Percentiles rank a stretch among this genome's conserved stretches.
Conservation (phyloP, 2,888 invertebrate species). For the Heteromurus nitidus region DNA sequence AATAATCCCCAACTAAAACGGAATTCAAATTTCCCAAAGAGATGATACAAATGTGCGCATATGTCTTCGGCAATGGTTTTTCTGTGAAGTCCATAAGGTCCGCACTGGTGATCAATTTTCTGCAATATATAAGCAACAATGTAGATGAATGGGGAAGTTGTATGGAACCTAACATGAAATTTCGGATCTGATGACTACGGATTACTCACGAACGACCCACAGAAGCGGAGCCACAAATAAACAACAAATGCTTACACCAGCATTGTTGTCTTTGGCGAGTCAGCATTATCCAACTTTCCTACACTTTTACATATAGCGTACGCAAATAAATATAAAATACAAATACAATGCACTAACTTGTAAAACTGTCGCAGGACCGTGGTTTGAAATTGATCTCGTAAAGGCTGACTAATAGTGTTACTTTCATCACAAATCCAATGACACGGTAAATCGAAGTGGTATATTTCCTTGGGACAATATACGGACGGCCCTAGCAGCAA, state of each 20-base stretch:
- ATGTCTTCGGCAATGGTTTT: conserved; percentile 51
- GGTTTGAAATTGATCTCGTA: background rate
- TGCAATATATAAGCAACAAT: background rate
- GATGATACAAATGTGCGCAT: conserved; percentile 57
- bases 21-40: conserved; percentile 13
- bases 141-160: background rate
- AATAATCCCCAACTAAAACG: background rate
- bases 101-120: conserved; percentile 24
- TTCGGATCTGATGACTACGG: too few relatives aligned
- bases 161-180: too few relatives aligned
- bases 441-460: conserved; percentile 46
- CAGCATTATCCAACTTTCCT: too few relatives aligned
- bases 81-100: conserved; percentile 63
- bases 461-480: conserved; percentile 65
- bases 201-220: too few relatives aligned
- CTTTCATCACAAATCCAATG: background rate
- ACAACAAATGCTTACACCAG: too few relatives aligned
- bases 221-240: too few relatives aligned
- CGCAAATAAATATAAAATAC: too few relatives aligned
- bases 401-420: background rate
- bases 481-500: conserved; percentile 65
- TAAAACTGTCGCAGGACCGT: conserved; percentile 47
- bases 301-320: too few relatives aligned
- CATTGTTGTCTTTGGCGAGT: too few relatives aligned
- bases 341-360: conserved; percentile 49